These are phyloP conservation scores for Leptonema lineaticorne DNA, from an alignment of 1,140 invertebrate genomes.

Conservation along the genomic window DNA sequence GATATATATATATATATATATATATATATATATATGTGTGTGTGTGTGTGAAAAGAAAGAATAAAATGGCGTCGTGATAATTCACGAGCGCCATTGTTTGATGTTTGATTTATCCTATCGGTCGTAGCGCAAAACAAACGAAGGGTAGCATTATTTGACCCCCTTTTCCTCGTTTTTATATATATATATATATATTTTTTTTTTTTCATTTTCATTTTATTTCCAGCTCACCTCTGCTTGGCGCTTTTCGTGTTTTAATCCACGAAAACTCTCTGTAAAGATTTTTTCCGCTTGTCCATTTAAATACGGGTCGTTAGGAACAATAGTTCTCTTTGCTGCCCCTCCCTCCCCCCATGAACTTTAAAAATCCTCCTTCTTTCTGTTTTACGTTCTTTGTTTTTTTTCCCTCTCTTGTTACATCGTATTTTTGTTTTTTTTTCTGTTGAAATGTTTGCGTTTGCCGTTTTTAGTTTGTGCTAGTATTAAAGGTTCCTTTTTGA, in stretches of 20 bases:
- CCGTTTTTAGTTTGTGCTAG: too few relatives aligned
- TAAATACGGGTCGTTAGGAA: neutral
- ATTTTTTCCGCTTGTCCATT: conserved; percentile 3
- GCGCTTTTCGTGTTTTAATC: conserved; percentile 5
- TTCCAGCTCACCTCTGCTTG: too few relatives aligned
- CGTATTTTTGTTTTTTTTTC: too few relatives aligned
- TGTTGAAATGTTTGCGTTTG: too few relatives aligned
- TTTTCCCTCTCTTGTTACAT: too few relatives aligned
- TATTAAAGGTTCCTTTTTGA: too few relatives aligned
- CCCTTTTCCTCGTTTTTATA: too few relatives aligned
- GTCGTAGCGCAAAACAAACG: neutral
- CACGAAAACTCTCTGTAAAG: neutral
- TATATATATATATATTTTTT: too few relatives aligned
- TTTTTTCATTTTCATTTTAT: neutral
- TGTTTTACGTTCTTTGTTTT: too few relatives aligned
- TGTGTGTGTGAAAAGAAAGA: neutral
- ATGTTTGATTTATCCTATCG: conserved; percentile 17
- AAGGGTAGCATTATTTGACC: neutral
- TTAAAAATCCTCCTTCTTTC: too few relatives aligned
- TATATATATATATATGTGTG: neutral
- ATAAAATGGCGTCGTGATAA: neutral
- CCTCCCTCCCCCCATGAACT: too few relatives aligned
- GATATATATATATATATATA: neutral
- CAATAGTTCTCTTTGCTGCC: neutral
- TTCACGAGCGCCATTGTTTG: conserved; percentile 12